Conservation (phyloP, 2,888 invertebrate genomes). For the Diarsia mendica region DNA sequence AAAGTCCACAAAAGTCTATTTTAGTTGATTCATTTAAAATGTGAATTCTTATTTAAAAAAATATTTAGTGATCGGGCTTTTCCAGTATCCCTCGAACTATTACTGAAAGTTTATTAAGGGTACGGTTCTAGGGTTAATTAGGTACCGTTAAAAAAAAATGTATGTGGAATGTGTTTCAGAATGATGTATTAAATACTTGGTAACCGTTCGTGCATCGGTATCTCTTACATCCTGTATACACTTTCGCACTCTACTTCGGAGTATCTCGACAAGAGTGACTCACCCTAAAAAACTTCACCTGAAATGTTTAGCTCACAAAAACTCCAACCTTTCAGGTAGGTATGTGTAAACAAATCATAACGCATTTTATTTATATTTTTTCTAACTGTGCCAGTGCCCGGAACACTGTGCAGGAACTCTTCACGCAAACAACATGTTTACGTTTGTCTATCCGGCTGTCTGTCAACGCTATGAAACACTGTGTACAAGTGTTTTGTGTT, state of each 20-base stretch:
- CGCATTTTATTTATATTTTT: conserved; percentile 11
- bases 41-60: too few relatives aligned
- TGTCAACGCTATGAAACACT: conserved; percentile 18
- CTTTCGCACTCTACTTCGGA: not conserved
- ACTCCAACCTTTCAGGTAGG: not conserved
- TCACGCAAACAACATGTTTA: conserved; percentile 50
- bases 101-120: too few relatives aligned
- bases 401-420: conserved; percentile 48
- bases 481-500: not conserved
- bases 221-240: too few relatives aligned
- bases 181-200: too few relatives aligned
- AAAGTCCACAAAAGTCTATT: too few relatives aligned
- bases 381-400: conserved; percentile 18
- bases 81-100: too few relatives aligned
- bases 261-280: not conserved
- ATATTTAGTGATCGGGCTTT: too few relatives aligned
- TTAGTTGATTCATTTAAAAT: too few relatives aligned
- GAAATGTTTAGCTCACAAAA: not conserved
- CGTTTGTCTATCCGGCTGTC: conserved; percentile 45
- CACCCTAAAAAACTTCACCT: not conserved
- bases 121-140: too few relatives aligned
- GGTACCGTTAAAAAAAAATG: too few relatives aligned
- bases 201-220: too few relatives aligned
- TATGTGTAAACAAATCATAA: conserved; percentile 29
- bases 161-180: too few relatives aligned